Conservation (phyloP, 1,140 invertebrate genomes). For the Formica selysi region DNA sequence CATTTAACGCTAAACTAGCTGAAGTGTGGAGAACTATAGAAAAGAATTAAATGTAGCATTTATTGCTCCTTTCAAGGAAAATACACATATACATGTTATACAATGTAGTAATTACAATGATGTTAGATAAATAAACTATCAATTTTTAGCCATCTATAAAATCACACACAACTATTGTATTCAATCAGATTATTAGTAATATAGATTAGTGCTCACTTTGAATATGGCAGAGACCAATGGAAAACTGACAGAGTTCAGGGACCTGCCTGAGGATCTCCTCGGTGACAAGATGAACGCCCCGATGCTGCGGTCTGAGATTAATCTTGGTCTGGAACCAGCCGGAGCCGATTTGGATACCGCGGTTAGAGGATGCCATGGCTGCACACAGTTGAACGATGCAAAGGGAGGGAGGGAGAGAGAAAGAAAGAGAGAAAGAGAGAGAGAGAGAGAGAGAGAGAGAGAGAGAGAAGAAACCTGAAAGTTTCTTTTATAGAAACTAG, state of each 20-base stretch:
- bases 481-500: neutral
- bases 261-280: constrained; percentile 97
- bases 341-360: constrained; percentile 96
- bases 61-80: neutral
- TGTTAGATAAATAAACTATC: constrained; percentile 32
- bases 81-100: neutral
- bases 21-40: constrained; percentile 98
- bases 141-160: neutral
- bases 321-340: constrained; percentile 99
- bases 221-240: constrained; percentile 97
- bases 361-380: constrained; percentile 93
- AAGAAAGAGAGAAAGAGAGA: neutral
- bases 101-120: neutral
- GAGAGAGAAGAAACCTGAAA: neutral
- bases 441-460: neutral
- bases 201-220: constrained; percentile 91
- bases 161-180: neutral
- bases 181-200: neutral
- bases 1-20: constrained; percentile 98
- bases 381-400: constrained; percentile 79
- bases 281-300: constrained; percentile 97
- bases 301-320: constrained; percentile 96
- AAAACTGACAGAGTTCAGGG: constrained; percentile 96
- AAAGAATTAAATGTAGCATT: constrained; percentile 47
- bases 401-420: neutral